Percentiles rank a stretch among this genome's conserved stretches.
phyloP scores from a whole-genome alignment of 2,113 vertebrate species.

The Aleadryas rufinucha region DNA sequence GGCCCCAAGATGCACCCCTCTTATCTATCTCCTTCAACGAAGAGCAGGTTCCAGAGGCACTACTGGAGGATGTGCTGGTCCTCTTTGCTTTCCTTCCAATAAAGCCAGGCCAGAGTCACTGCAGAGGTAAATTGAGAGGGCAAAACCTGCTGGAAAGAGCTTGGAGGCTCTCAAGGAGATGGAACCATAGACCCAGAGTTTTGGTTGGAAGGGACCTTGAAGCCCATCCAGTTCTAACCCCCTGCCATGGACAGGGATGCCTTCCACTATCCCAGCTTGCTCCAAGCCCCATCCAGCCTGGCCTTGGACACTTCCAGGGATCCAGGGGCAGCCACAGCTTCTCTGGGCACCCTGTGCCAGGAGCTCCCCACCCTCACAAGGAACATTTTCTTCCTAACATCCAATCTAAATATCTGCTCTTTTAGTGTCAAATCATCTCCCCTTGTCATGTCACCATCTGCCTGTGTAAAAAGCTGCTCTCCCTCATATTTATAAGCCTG shows the following conservation, averaged over 20 bases:
- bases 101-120: neutral
- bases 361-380: rapidly evolving
- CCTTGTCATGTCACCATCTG: neutral
- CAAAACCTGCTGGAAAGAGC: neutral
- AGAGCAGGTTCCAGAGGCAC: neutral
- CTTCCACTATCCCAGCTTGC: rapidly evolving
- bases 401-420: neutral
- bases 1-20: neutral
- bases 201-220: neutral
- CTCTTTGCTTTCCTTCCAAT: neutral
- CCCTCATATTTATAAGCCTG: neutral
- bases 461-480: neutral
- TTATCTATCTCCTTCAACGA: neutral
- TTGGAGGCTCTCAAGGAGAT: neutral
- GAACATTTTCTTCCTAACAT: neutral
- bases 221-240: rapidly evolving
- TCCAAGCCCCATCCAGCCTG: rapidly evolving
- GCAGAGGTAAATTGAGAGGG: neutral
- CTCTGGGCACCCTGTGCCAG: neutral
- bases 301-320: neutral
- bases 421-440: neutral
- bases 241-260: neutral
- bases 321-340: neutral
- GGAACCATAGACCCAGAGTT: neutral
- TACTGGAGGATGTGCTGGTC: neutral